Evolutionary conservation across 37 sponge, comb jelly and placozoan genomes (phyloP), one percentile per base, ranked within the genome.

Genomic region (Beroe ovata): DNA sequence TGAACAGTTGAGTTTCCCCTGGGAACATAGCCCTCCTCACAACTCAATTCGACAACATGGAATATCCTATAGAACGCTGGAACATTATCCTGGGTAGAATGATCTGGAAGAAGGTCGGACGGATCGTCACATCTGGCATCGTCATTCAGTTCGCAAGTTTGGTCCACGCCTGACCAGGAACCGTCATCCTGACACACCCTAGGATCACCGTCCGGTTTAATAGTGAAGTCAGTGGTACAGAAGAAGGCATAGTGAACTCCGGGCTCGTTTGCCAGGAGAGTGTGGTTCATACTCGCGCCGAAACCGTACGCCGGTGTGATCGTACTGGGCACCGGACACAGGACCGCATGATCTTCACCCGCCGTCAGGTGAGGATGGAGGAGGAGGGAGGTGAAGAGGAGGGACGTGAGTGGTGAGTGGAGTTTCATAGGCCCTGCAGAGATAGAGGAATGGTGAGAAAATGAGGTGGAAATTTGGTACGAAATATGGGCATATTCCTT

Each of bases 231-330:
- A 23, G 22, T 14, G 21, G 35, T 14, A 35, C 84, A 77, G 26
- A 19, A 77, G 47, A 77, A 77, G 1, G 42, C 20, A 26, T 36
- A 77, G 21, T 20, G 26, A 20, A 35, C 26, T 4, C 84, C 84
- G 20, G 54, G 54, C 16, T 36, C 33, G 54, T 77, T 36, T 23
- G 38, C 47, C n/a, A 23, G 4, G 22, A 23, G 8, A n/a, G 84
- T n/a, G 0, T 4, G 26, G 54, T 77, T 77, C 2, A 66, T 0
- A 21, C 33, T 77, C 47, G 33, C 6, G 16, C 84, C 84, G 54
- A 21, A 39, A 41, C 84, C 84, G 84, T 77, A 77, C 0, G 20
- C 47, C 8, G 84, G 84, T n/a, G 84, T 77, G 39, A 77, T 77
- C 1, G 25, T 21, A 4, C 28, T 1, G 8, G 54, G 28, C 21